phyloP scores from a whole-genome alignment of 1,140 invertebrate species.

The Papilio glaucus region DNA sequence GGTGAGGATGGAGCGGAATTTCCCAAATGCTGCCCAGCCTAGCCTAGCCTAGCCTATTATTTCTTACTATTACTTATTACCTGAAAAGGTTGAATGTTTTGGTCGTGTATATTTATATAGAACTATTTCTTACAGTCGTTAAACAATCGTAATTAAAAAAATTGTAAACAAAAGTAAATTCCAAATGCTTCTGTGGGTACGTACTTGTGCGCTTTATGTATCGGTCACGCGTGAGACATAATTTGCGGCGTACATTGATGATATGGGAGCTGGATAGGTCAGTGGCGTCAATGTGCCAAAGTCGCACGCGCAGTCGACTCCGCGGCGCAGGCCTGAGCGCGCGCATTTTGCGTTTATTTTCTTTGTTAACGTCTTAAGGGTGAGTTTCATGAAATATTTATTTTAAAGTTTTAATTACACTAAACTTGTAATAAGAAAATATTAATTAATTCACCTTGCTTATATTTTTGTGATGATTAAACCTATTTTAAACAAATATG shows the following conservation, averaged over 20 bases:
- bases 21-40: no score
- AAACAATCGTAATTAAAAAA: no score
- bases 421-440: neutral
- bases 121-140: no score
- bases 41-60: no score
- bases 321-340: constrained; percentile 35
- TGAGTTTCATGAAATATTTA: constrained; percentile 23
- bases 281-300: constrained; percentile 13
- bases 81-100: no score
- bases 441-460: neutral
- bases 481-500: no score
- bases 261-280: constrained; percentile 3
- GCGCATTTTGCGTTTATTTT: constrained; percentile 38
- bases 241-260: constrained; percentile 9
- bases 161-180: neutral
- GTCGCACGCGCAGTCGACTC: constrained; percentile 41
- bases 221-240: neutral
- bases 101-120: no score
- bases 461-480: neutral
- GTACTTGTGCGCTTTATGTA: neutral
- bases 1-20: no score
- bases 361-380: constrained; percentile 30
- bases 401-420: neutral
- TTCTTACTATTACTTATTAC: no score
- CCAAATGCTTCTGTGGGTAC: no score